These are phyloP conservation scores for Coleophora flavipennella DNA, from an alignment of 2,888 invertebrate species.

Conservation along the genomic window DNA sequence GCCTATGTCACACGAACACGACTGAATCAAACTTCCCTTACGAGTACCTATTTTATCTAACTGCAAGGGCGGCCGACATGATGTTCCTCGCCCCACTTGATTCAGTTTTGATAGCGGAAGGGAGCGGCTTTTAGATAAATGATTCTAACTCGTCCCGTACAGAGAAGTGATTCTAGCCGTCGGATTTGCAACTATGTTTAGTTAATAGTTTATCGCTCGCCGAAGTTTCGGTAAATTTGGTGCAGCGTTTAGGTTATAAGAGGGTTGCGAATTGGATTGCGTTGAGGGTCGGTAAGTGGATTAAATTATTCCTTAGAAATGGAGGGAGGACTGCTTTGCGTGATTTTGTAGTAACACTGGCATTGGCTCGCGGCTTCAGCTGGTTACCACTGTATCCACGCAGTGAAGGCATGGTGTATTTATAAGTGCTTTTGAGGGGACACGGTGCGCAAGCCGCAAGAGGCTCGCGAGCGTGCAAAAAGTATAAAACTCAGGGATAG, in stretches of 20 bases:
- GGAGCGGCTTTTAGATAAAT: constrained; percentile 67
- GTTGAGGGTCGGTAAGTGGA: constrained; percentile 46
- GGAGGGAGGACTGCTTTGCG: not conserved
- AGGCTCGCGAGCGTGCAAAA: too few relatives aligned
- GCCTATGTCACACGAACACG: too few relatives aligned
- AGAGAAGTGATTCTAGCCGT: constrained; percentile 28
- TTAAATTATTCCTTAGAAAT: constrained; percentile 28
- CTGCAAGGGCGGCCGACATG: constrained; percentile 66
- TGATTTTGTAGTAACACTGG: too few relatives aligned
- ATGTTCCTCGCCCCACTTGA: constrained; percentile 65
- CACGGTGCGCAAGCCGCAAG: too few relatives aligned
- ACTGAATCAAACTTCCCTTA: constrained; percentile 68
- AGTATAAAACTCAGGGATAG: too few relatives aligned
- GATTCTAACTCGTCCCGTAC: constrained; percentile 30
- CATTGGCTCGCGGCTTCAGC: too few relatives aligned
- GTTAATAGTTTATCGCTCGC: constrained; percentile 34
- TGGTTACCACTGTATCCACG: too few relatives aligned
- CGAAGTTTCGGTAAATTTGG: constrained; percentile 36
- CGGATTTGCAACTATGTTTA: constrained; percentile 58
- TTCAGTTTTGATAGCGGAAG: constrained; percentile 68
- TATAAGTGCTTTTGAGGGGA: too few relatives aligned
- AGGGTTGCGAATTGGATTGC: constrained; percentile 56
- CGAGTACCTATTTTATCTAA: constrained; percentile 54
- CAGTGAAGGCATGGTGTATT: too few relatives aligned
- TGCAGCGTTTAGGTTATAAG: constrained; percentile 38